These are phyloP conservation scores for Sturnira hondurensis DNA, from an alignment of 2,113 vertebrate species.

Conservation along the genomic window DNA sequence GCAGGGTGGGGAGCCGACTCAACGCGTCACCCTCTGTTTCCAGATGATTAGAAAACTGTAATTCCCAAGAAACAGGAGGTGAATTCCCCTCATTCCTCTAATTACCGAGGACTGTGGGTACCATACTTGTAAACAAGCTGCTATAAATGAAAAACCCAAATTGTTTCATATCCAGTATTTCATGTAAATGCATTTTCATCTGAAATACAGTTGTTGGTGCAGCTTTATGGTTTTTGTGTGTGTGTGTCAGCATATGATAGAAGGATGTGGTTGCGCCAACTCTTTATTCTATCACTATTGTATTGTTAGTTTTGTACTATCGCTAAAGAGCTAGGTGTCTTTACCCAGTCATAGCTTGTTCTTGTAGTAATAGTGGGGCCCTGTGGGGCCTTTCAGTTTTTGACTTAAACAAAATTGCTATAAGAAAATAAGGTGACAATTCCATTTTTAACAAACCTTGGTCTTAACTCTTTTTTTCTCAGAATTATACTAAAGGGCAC, in stretches of 20 bases:
- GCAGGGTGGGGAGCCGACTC: slow-evolving; percentile 45
- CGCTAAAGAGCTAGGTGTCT: background rate
- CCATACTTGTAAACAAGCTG: slow-evolving; percentile 72
- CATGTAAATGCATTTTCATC: slow-evolving; percentile 66
- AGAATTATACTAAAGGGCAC: background rate
- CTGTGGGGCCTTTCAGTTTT: background rate
- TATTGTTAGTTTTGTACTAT: background rate
- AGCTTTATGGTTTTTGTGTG: slow-evolving; percentile 32
- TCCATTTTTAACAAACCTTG: background rate
- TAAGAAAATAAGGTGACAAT: background rate
- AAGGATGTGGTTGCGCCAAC: background rate
- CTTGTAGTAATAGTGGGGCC: background rate
- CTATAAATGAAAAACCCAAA: slow-evolving; percentile 72
- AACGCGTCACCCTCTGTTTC: slow-evolving; percentile 46
- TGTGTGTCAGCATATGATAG: background rate
- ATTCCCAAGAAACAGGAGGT: slow-evolving; percentile 70
- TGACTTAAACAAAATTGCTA: slow-evolving; percentile 14
- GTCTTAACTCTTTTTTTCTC: slow-evolving; percentile 4
- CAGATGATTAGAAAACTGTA: slow-evolving; percentile 72
- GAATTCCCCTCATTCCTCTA: slow-evolving; percentile 79
- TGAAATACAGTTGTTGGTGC: slow-evolving; percentile 48
- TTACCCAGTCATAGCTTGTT: background rate
- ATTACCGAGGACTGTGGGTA: slow-evolving; percentile 74
- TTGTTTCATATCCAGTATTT: slow-evolving; percentile 62
- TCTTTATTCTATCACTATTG: background rate